These are phyloP conservation scores for Trichomalopsis sarcophagae DNA, from an alignment of 1,140 invertebrate species.

Conservation along the genomic window DNA sequence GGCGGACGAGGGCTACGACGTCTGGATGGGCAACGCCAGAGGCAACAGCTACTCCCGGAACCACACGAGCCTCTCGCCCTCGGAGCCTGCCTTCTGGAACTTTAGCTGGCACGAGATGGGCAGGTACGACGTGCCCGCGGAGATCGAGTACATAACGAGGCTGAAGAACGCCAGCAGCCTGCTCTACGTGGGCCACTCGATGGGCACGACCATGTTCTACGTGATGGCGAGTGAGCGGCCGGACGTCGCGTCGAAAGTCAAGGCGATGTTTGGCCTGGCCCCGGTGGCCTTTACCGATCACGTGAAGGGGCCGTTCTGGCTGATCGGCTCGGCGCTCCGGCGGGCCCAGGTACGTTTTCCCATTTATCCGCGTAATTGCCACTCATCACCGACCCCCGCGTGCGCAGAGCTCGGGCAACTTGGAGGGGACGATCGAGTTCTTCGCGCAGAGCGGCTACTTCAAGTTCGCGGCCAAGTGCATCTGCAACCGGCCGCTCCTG, in stretches of 20 bases:
- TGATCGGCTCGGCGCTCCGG: slow-evolving; percentile 76
- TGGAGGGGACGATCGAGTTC: slow-evolving; percentile 80
- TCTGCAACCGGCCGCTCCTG: slow-evolving; percentile 76
- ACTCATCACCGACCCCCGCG: no score
- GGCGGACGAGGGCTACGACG: slow-evolving; percentile 81
- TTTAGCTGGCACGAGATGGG: slow-evolving; percentile 84
- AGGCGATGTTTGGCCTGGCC: slow-evolving; percentile 81
- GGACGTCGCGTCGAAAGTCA: slow-evolving; percentile 71
- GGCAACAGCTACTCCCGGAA: slow-evolving; percentile 81
- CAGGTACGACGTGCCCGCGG: slow-evolving; percentile 78
- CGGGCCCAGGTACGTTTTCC: slow-evolving; percentile 78
- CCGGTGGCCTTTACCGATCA: slow-evolving; percentile 84
- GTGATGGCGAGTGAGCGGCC: slow-evolving; percentile 77
- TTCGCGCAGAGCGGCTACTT: slow-evolving; percentile 79
- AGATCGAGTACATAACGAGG: slow-evolving; percentile 76
- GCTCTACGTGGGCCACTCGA: slow-evolving; percentile 79
- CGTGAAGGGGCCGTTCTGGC: slow-evolving; percentile 80
- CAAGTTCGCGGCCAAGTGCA: slow-evolving; percentile 77
- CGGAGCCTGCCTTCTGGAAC: slow-evolving; percentile 75
- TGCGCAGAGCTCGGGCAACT: slow-evolving; percentile 74
- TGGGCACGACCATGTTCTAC: slow-evolving; percentile 79
- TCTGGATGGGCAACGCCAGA: slow-evolving; percentile 83
- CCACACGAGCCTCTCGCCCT: slow-evolving; percentile 74
- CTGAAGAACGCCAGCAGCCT: slow-evolving; percentile 64
- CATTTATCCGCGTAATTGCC: no score